Conservation (phyloP, 2,888 invertebrate species). For the Trypoxylon attenuatum region DNA sequence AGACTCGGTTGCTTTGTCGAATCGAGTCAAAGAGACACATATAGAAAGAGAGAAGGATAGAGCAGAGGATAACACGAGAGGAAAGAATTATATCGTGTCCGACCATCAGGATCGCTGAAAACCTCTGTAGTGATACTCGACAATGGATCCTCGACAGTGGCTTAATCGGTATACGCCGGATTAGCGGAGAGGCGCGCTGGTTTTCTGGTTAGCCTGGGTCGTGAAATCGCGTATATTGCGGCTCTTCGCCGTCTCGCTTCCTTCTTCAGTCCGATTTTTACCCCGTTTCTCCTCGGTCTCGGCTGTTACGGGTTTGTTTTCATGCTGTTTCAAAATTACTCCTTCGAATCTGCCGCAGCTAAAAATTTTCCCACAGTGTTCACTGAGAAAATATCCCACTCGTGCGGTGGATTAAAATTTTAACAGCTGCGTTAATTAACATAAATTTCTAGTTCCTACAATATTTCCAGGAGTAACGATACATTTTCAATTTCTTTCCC, state of each 20-base stretch:
- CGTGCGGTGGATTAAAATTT: too few relatives aligned
- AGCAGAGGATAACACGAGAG: background rate
- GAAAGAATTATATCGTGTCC: constrained; percentile 46
- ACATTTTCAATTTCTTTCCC: too few relatives aligned
- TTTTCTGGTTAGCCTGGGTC: constrained; percentile 36
- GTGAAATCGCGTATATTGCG: constrained; percentile 7
- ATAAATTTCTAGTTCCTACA: too few relatives aligned
- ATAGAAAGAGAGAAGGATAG: background rate
- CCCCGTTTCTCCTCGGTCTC: background rate
- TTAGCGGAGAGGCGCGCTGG: constrained; percentile 24
- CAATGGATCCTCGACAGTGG: constrained; percentile 33
- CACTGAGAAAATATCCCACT: too few relatives aligned
- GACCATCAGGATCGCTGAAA: constrained; percentile 28
- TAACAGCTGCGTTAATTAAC: too few relatives aligned
- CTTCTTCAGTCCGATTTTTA: background rate
- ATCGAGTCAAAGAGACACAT: constrained; percentile 44
- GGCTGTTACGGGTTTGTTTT: background rate
- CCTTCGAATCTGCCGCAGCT: background rate
- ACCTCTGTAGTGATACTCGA: constrained; percentile 23
- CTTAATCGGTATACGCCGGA: constrained; percentile 35
- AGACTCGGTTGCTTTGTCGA: constrained; percentile 48
- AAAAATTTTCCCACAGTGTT: background rate
- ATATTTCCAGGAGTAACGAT: too few relatives aligned
- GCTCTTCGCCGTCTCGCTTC: background rate
- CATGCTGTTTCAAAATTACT: background rate